Conservation (phyloP, 2,797 vertebrate genomes). For the Gallinago solitaria region DNA sequence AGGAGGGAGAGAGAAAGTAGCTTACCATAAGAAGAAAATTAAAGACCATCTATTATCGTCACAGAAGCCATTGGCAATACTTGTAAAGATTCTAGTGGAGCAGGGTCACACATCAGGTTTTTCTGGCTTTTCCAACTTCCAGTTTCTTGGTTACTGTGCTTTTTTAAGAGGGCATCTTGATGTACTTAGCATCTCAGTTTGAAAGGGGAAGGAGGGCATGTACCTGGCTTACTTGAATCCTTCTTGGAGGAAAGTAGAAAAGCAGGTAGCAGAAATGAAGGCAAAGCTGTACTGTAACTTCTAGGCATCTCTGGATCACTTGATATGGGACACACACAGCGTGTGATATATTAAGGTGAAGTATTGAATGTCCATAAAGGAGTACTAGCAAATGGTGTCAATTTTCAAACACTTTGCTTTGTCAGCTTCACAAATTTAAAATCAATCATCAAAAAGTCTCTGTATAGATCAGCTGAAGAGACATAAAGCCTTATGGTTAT, state of each 20-base stretch:
- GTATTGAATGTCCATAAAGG: constrained; percentile 63
- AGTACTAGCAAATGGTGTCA: constrained; percentile 55
- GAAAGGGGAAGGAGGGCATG: neutral
- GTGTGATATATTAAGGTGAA: constrained; percentile 57
- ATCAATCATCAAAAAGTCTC: constrained; percentile 65
- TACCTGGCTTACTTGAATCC: neutral
- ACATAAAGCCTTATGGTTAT: constrained; percentile 33
- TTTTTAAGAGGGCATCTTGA: neutral
- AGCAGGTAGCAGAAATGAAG: neutral
- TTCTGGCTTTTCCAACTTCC: neutral
- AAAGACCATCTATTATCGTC: constrained; percentile 24
- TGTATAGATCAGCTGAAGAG: constrained; percentile 44
- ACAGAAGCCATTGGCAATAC: neutral
- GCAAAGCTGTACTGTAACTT: neutral
- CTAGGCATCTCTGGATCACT: neutral
- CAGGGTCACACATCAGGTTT: neutral
- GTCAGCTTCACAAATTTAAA: constrained; percentile 70
- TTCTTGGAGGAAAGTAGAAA: neutral
- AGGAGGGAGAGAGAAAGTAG: neutral
- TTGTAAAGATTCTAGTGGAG: neutral
- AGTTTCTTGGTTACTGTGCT: neutral
- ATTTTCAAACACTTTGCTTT: constrained; percentile 68
- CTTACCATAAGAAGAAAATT: neutral
- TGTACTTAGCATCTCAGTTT: neutral
- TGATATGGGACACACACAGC: neutral